Conservation (phyloP, 2,888 invertebrate species). For the Hydraecia micacea region DNA sequence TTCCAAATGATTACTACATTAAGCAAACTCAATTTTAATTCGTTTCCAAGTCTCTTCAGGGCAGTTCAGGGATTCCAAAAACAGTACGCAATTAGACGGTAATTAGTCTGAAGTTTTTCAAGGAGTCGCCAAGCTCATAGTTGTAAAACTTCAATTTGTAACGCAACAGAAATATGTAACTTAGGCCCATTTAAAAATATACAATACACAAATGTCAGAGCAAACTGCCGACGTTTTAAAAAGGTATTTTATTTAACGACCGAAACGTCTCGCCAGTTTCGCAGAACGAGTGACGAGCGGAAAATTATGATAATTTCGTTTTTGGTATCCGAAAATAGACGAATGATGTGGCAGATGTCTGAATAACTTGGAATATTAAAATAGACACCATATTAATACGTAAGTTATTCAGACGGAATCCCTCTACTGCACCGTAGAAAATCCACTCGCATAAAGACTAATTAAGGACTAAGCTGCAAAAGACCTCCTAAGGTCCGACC, state of each 20-base stretch:
- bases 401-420: not conserved
- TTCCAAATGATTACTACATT: not conserved
- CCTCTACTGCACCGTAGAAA: not conserved
- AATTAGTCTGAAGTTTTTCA: constrained; percentile 41
- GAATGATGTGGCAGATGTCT: constrained; percentile 67
- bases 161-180: constrained; percentile 60
- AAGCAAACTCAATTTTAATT: not conserved
- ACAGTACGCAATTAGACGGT: constrained; percentile 29
- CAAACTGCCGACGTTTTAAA: constrained; percentile 66
- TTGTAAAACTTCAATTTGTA: constrained; percentile 61
- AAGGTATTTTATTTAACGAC: constrained; percentile 75
- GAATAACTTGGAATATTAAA: constrained; percentile 57
- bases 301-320: constrained; percentile 83
- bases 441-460: not conserved
- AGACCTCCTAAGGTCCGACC: too few relatives aligned
- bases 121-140: constrained; percentile 34
- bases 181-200: constrained; percentile 54
- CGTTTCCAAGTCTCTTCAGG: not conserved
- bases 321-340: constrained; percentile 67
- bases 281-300: constrained; percentile 77
- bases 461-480: not conserved
- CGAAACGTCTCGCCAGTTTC: constrained; percentile 74
- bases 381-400: not conserved
- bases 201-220: constrained; percentile 61
- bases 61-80: constrained; percentile 10